Evolutionary conservation across 2,113 vertebrate species (phyloP), one percentile per base, ranked within the genome.

Genomic region (Porphyrio hochstetteri): DNA sequence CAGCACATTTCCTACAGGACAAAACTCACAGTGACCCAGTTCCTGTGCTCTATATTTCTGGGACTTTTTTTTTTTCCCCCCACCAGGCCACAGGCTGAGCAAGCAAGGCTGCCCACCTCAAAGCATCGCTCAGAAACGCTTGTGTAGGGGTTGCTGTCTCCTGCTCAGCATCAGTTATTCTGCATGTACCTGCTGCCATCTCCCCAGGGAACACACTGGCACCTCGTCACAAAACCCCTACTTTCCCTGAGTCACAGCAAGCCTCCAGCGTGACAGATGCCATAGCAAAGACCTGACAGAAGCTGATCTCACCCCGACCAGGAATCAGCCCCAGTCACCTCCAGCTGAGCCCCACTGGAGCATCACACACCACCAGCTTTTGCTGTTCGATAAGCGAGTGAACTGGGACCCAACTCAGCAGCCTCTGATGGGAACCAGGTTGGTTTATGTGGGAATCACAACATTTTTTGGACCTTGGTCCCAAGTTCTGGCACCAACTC

Each of bases 341-440:
- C 50, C 1, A 18, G 20, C 38, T 1, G 17, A 90, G 77, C 64
- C 33, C 52, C 67, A n/a, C 61, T 18, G 8, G 13, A 81, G 65
- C 77, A 78, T 31, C 65, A 1, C 69, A 31, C 52, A 13, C 36
- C 80, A 63, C 24, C 85, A 72, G 77, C 80, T 60, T 12, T 6
- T 3, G 0, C 59, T 74, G 84, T 0, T 14, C 4, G 10, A 50
- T 16, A 27, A 18, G 16, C 0, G 0, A 71, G 31, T 6, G 55
- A 86, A 7, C 13, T 3, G 3, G 25, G 35, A 80, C 64, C 52
- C 92, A 27, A 59, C 77, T 0, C 89, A 55, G 55, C 36, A 36
- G n/a, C 18, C 64, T 70, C 56, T 1, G 9, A 76, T 16, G 63
- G 59, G 80, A 96, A 29, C 71, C 3, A 23, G 81, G 61, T 81